Percentiles rank a stretch among this genome's conserved stretches.
phyloP scores from a whole-genome alignment of 2,113 vertebrate genomes.

The Pomatorhinus ruficollis region DNA sequence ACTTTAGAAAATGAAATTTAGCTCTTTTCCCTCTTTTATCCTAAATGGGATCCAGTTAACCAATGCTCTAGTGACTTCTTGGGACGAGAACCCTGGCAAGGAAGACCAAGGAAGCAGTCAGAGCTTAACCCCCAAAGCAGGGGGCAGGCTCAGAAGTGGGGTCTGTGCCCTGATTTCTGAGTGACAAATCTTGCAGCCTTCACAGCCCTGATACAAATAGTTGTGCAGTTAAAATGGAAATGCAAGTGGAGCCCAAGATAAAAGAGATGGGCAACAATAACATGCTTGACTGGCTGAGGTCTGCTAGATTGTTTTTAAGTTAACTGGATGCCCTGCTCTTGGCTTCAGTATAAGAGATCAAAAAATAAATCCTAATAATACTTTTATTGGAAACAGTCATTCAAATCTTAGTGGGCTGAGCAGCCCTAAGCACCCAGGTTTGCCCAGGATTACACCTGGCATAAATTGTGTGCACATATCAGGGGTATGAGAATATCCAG shows the following conservation, averaged over 20 bases:
- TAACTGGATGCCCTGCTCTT: not conserved
- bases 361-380: not conserved
- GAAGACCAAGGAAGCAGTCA: not conserved
- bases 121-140: not conserved
- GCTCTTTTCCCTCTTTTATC: not conserved
- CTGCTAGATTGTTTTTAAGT: not conserved
- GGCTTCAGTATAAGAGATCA: not conserved
- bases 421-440: not conserved
- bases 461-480: not conserved
- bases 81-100: not conserved
- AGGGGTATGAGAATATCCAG: conserved; percentile 27
- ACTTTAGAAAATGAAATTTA: not conserved
- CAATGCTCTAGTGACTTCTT: not conserved
- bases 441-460: not conserved
- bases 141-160: not conserved
- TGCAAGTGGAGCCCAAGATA: not conserved
- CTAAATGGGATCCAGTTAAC: not conserved
- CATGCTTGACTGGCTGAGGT: not conserved
- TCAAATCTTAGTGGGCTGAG: not conserved
- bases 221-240: not conserved
- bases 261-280: not conserved
- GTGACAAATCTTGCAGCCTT: not conserved
- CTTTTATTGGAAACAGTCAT: not conserved
- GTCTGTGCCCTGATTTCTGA: not conserved
- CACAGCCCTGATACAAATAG: not conserved